A percentile compares a stretch with the other conserved stretches of the same genome.
Conservation (phyloP, 2,113 vertebrate species). For the Cyphomyrus plagiostoma region DNA sequence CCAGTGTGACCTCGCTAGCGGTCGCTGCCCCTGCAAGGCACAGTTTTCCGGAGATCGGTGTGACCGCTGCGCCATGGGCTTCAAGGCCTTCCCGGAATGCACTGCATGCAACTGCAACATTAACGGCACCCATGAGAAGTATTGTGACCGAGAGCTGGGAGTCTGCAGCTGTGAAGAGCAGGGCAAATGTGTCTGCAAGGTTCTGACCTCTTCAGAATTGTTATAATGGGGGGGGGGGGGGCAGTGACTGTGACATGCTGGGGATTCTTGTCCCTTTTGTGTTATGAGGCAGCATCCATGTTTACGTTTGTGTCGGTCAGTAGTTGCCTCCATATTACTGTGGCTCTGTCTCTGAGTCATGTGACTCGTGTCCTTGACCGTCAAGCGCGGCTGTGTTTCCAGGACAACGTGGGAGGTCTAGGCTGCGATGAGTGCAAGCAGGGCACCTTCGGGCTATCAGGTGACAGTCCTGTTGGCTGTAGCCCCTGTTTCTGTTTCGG, state of each 20-base stretch:
- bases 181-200: slow-evolving; percentile 83
- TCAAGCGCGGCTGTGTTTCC: not conserved
- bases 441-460: slow-evolving; percentile 70
- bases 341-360: not conserved
- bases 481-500: slow-evolving; percentile 83
- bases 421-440: slow-evolving; percentile 73
- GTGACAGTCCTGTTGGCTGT: slow-evolving; percentile 65
- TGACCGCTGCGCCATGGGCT: slow-evolving; percentile 68
- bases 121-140: slow-evolving; percentile 62
- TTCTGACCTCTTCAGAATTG: slow-evolving; percentile 38
- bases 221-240: not conserved
- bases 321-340: not conserved
- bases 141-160: slow-evolving; percentile 59
- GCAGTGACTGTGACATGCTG: too few relatives aligned
- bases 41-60: slow-evolving; percentile 68
- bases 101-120: slow-evolving; percentile 73
- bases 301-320: not conserved
- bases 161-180: slow-evolving; percentile 70
- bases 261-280: not conserved
- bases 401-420: slow-evolving; percentile 77
- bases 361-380: not conserved
- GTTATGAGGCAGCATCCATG: not conserved
- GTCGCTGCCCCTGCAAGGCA: slow-evolving; percentile 68
- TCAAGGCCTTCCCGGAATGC: slow-evolving; percentile 76
- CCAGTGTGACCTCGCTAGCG: slow-evolving; percentile 65